Evolutionary conservation across 1,140 invertebrate genomes (phyloP), one percentile per base, ranked within the genome.

Genomic region (Microplitis mediator): DNA sequence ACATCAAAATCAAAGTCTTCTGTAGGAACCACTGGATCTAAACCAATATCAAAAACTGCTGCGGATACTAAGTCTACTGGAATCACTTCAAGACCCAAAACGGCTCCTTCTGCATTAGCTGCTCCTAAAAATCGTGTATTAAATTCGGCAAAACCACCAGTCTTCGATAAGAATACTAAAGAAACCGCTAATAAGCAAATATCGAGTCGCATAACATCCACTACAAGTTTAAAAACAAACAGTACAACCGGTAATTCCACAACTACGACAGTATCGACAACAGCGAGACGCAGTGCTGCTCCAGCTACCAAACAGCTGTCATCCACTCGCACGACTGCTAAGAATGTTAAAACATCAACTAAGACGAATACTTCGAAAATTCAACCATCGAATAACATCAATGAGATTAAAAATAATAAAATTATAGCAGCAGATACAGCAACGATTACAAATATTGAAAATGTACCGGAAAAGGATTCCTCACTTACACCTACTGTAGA

Each of bases 101-200:
- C 83, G 2, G 78, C 84, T 13, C 77, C 82, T 16, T 4, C 73
- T 34, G 71, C 76, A 3, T 35, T 58, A 13, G 77, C 76, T 8
- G 77, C 76, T 16, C 68, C 72, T 3, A 81, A 76, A 66, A 16
- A 75, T 3, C 67, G 61, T 58, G 71, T 74, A 2, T 39, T 56
- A 11, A 50, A 64, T 35, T 3, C 70, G 3, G 56, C 74, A 4
- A 88, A 86, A 71, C 79, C 81, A 0, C 81, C 88, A 0, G 82
- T 89, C 71, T 85, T 86, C 9, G 89, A 91, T 31, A 91, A 90
- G 71, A 87, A 90, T 74, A 86, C 87, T 9, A 91, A 91, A 76
- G 89, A 91, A 68, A 88, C 88, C 34, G 88, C 88, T 0, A 91
- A 91, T 70, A 91, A 91, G 76, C 87, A 88, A 69, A 86, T 90